Evolutionary conservation across 1,140 invertebrate species (phyloP), one percentile per base, ranked within the genome.

Genomic region (Aphelenchoides fujianensis): DNA sequence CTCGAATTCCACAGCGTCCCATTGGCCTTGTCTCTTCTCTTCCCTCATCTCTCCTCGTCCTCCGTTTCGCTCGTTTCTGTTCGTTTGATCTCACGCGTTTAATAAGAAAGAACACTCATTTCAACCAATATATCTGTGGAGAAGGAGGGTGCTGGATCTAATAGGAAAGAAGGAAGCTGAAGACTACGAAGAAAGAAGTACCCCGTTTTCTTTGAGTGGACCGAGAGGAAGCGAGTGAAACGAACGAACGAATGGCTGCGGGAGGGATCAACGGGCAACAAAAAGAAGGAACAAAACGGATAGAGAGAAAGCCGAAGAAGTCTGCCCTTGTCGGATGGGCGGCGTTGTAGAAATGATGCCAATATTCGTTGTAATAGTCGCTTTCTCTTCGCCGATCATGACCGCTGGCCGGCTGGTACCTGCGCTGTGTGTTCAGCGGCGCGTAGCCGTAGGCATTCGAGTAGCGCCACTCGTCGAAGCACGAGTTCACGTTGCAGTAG

Each of bases 401-500:
- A 7, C 7, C 37, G 32, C n/a, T 3, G 2, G 16, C 27, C 9
- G 3, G 16, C 27, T 12, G 41, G 62, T 67, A 37, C 34, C 57
- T 27, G 27, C 63, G 63, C 27, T 68, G 66, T 32, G 57, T 28
- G 34, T 62, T 57, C 3, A 57, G 48, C 3, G 66, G 66, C 2
- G 66, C 16, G n/a, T 67, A 67, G 3, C 66, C 16, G 16, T 27
- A 57, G 0, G 23, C 48, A n/a, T 2, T 16, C 30, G 35, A 28
- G 37, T 72, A 72, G 12, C 70, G 54, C 71, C 71, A 72, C 36
- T 72, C 37, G 31, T 12, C 23, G 48, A 70, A 79, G 41, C 77
- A 79, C 36, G 64, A 54, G 19, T 79, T 69, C 23, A 61, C 36
- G 37, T 79, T 79, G 62, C 78, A 79, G 31, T 71, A 55, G 31